Conservation (phyloP, 2,113 vertebrate species). For the Nycticebus coucang region DNA sequence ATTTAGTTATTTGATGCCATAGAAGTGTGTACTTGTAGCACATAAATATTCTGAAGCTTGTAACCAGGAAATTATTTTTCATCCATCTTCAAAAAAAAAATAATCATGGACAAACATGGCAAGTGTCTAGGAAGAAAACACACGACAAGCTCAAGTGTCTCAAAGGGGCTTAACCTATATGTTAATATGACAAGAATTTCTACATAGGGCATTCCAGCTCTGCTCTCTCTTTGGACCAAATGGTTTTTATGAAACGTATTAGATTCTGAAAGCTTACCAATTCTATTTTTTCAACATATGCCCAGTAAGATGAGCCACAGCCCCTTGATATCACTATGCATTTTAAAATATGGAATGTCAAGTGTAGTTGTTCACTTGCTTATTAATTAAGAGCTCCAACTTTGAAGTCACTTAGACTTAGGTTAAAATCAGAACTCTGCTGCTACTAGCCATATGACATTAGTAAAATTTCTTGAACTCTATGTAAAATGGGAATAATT, state of each 20-base stretch:
- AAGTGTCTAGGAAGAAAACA: not conserved
- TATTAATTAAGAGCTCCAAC: not conserved
- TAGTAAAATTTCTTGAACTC: not conserved
- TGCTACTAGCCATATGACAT: not conserved
- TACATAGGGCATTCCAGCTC: not conserved
- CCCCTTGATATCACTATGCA: not conserved
- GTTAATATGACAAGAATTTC: not conserved
- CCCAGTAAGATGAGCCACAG: not conserved
- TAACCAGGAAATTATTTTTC: not conserved
- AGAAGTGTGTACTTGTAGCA: not conserved
- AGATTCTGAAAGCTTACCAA: slow-evolving; percentile 16
- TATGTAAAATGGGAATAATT: not conserved
- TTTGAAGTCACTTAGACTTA: not conserved
- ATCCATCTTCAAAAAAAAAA: not conserved
- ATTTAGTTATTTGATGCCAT: not conserved
- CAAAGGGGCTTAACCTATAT: not conserved
- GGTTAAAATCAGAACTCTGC: not conserved
- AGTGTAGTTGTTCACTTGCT: not conserved
- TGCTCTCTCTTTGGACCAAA: not conserved
- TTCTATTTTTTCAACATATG: not conserved
- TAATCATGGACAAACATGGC: not conserved
- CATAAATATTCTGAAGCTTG: not conserved
- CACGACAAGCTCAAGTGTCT: not conserved
- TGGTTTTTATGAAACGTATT: not conserved
- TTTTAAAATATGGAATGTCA: not conserved